Base-by-base conservation (phyloP, 2,888 invertebrate species). In the Shargacucullia verbasci region DNA sequence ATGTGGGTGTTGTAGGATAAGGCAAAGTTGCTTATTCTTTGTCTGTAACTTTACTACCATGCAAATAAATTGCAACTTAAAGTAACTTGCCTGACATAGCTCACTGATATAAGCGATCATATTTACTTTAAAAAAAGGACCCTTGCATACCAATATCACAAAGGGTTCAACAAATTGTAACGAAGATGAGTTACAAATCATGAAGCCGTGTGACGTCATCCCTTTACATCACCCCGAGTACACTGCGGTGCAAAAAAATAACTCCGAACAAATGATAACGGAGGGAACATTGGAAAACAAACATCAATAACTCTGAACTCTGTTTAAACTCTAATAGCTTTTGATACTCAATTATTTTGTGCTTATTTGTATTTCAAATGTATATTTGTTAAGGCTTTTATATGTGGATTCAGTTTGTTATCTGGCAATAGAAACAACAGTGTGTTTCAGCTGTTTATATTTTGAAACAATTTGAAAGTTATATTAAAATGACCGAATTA, bases 301-400 rank as follows among this genome's bases (percentile, higher is more conserved):
- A 79, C 72, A 73, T 67, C 58, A 68, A 70, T 73, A 76, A 65
- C 59, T 49, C 52, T 15, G 43, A 52, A 50, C 59, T 56, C 59
- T 70, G 73, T 72, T 61, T 66, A 66, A 63, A 71, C 55, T 73
- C 59, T 66, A 78, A 76, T 66, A 60, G 73, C 63, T 73, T 78
- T 69, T 62, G 69, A 71, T 69, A 69, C 78, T 65, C 71, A 67
- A 76, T 73, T 76, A 73, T 76, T 73, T 40, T 55, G 40, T 52
- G 53, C 43, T 70, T 66, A 56, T 56, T 43, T 62, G 53, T 49
- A 47, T 48, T 47, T 53, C 43, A 52, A 46, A 70, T 47, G 38
- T 43, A 14, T 53, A 39, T 66, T 49, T 71, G 49, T 49, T 13
- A 33, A 49, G 29, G 48, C 20, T 53, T 64, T 39, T 46, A 25